A percentile compares a stretch with the other conserved stretches of the same genome.
Evolutionary conservation across 2,888 invertebrate species (phyloP).

Genomic region (Drosophila maculinotata): DNA sequence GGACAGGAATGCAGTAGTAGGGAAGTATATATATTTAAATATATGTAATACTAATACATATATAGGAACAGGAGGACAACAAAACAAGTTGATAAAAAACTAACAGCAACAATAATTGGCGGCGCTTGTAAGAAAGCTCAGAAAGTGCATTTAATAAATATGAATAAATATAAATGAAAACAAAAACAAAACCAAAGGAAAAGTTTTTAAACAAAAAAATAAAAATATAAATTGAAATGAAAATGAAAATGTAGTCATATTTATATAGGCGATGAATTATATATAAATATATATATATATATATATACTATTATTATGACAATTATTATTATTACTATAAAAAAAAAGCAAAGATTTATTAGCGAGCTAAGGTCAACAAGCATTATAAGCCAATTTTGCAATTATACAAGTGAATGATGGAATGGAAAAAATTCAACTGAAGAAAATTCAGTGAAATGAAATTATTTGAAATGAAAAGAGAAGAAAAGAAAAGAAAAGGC

Average conservation of each 20-base stretch:
- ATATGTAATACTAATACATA: conserved; percentile 42
- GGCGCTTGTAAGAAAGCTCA: conserved; percentile 84
- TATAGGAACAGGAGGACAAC: conserved; percentile 48
- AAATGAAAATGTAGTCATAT: conserved; percentile 55
- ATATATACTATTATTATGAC: conserved; percentile 70
- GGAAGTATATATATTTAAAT: conserved; percentile 58
- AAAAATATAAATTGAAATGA: conserved; percentile 37
- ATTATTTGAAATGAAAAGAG: conserved; percentile 18
- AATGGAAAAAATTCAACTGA: conserved; percentile 28
- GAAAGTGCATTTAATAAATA: conserved; percentile 83
- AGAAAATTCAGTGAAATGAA: conserved; percentile 18
- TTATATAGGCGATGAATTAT: conserved; percentile 66
- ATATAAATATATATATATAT: conserved; percentile 32
- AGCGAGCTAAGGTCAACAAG: conserved; percentile 57
- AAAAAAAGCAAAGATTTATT: conserved; percentile 66
- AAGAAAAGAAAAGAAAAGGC: conserved; percentile 25
- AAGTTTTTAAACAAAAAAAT: conserved; percentile 55
- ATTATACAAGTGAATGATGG: conserved; percentile 61
- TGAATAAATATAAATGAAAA: conserved; percentile 49
- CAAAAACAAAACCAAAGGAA: conserved; percentile 34
- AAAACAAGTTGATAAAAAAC: conserved; percentile 37
- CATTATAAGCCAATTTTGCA: conserved; percentile 62
- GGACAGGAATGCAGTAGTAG: conserved; percentile 50
- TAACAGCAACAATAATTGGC: conserved; percentile 84
- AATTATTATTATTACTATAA: conserved; percentile 74